Conservation (phyloP, 64 coral and sea anemone species). For the Exaiptasia diaphana region DNA sequence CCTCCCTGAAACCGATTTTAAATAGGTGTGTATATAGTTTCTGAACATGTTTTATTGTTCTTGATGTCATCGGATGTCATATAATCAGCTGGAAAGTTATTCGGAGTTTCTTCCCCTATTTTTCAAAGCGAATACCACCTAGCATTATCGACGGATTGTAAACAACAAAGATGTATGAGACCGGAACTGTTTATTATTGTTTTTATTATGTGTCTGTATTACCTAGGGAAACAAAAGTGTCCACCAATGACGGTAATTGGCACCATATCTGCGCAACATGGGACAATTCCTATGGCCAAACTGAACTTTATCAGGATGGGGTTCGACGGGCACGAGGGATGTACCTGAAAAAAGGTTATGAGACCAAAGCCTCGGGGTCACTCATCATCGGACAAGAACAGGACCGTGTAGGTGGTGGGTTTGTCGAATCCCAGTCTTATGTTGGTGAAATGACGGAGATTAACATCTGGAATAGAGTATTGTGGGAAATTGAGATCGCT, state of each 20-base stretch:
- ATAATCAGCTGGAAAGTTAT: too few relatives aligned
- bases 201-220: too few relatives aligned
- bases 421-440: background rate
- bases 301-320: constrained; percentile 41
- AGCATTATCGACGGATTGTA: too few relatives aligned
- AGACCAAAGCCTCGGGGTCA: background rate
- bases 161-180: too few relatives aligned
- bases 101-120: too few relatives aligned
- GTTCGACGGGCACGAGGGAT: background rate
- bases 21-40: too few relatives aligned
- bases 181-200: too few relatives aligned
- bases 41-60: too few relatives aligned
- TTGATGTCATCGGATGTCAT: too few relatives aligned
- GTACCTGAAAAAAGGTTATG: background rate
- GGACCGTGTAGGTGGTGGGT: background rate
- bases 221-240: background rate
- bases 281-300: constrained; percentile 38
- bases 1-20: too few relatives aligned
- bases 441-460: constrained; percentile 19
- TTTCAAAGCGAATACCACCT: too few relatives aligned
- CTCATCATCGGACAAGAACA: constrained; percentile 28
- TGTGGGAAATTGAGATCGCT: background rate
- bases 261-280: constrained; percentile 53
- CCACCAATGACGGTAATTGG: constrained; percentile 41
- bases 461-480: constrained; percentile 41